phyloP scores from a whole-genome alignment of 2,888 invertebrate genomes.

The Epirrhoe tristata region DNA sequence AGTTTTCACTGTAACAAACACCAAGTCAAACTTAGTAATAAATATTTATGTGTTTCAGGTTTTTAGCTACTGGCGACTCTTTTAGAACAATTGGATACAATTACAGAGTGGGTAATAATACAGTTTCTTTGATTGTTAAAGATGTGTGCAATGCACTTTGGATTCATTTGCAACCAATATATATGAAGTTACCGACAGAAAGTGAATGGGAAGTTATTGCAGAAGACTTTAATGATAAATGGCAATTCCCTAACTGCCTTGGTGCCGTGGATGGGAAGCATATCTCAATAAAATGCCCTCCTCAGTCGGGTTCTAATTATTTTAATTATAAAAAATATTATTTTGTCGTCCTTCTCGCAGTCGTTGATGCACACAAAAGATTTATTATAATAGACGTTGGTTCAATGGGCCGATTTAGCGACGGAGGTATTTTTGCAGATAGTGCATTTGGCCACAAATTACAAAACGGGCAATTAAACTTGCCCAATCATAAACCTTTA shows the following conservation, averaged over 20 bases:
- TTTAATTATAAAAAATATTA: too few relatives aligned
- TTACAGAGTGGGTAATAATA: constrained; percentile 36
- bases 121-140: constrained; percentile 39
- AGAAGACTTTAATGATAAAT: constrained; percentile 35
- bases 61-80: constrained; percentile 42
- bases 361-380: too few relatives aligned
- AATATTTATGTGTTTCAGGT: constrained; percentile 36
- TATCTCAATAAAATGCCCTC: not conserved
- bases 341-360: too few relatives aligned
- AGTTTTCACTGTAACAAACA: constrained; percentile 39
- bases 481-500: constrained; percentile 40
- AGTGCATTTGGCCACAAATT: constrained; percentile 17
- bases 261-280: constrained; percentile 47
- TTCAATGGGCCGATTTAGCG: too few relatives aligned
- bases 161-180: constrained; percentile 41
- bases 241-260: constrained; percentile 44
- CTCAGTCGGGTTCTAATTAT: too few relatives aligned
- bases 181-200: constrained; percentile 27
- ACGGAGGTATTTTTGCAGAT: constrained; percentile 45
- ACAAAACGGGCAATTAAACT: constrained; percentile 38
- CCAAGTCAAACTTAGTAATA: constrained; percentile 25
- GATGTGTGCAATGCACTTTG: constrained; percentile 39
- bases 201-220: constrained; percentile 18
- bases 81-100: constrained; percentile 39
- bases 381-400: too few relatives aligned